These are phyloP conservation scores for Gymnarchus niloticus DNA, from an alignment of 2,113 vertebrate genomes.

Conservation along the genomic window DNA sequence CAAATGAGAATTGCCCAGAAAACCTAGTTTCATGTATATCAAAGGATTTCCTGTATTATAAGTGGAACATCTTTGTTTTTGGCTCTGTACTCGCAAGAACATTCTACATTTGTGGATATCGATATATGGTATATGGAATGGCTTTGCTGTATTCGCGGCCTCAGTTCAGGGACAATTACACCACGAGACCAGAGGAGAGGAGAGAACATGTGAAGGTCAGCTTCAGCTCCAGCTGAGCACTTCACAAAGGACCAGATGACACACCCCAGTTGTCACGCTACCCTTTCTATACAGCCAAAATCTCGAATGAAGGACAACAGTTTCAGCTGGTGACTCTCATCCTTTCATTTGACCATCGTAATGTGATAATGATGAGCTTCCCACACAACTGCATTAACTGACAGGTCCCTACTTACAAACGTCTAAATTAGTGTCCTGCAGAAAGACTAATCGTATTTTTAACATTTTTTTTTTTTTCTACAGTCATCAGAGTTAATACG, in stretches of 20 bases:
- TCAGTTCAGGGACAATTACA: neutral
- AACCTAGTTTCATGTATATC: neutral
- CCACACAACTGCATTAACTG: neutral
- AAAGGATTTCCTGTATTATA: neutral
- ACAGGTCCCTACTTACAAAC: neutral
- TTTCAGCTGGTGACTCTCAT: neutral
- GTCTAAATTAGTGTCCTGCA: neutral
- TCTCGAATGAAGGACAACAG: neutral
- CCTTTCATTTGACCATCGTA: neutral
- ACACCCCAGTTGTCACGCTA: neutral
- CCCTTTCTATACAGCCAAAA: neutral
- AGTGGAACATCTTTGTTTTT: slow-evolving; percentile 1
- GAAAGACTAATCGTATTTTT: neutral
- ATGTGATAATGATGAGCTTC: slow-evolving; percentile 6
- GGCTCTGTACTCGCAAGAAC: no score
- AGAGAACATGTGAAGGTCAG: neutral
- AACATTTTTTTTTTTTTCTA: neutral
- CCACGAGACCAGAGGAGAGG: neutral
- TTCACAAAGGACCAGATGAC: neutral
- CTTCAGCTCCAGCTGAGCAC: neutral
- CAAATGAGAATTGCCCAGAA: neutral
- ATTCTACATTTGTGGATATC: neutral
- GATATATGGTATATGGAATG: neutral
- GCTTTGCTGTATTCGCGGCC: neutral
- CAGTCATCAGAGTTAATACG: neutral